Conservation (phyloP, 2,888 invertebrate species). For the Spisula subtruncata region DNA sequence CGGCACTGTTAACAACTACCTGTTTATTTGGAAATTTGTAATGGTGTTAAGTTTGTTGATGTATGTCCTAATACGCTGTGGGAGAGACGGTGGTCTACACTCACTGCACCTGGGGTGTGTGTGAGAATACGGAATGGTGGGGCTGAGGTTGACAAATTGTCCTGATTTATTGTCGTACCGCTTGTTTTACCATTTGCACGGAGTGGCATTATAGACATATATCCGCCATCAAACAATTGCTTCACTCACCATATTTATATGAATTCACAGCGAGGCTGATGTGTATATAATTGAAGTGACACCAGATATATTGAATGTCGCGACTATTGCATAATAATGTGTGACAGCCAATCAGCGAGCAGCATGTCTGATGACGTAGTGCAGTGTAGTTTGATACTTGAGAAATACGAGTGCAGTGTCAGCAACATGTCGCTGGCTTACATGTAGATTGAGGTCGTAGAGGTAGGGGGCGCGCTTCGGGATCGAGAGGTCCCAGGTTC, state of each 20-base stretch:
- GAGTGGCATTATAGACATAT: background rate
- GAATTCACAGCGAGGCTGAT: background rate
- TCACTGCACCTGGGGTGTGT: conserved; percentile 35
- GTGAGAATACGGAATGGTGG: background rate
- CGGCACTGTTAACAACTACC: conserved; percentile 55
- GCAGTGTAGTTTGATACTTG: background rate
- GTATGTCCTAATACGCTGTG: conserved; percentile 26
- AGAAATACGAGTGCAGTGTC: background rate
- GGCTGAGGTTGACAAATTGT: background rate
- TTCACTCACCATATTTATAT: background rate
- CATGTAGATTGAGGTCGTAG: too few relatives aligned
- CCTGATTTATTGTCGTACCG: background rate
- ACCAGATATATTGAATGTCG: conserved; percentile 10
- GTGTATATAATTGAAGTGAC: background rate
- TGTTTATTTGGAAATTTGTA: conserved; percentile 59
- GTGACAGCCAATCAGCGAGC: background rate
- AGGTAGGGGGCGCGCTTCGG: too few relatives aligned
- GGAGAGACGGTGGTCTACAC: conserved; percentile 16
- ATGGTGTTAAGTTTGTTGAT: conserved; percentile 50
- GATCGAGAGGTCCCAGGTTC: too few relatives aligned
- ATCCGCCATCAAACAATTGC: background rate
- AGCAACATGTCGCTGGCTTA: background rate
- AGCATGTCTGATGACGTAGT: background rate
- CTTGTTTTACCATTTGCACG: background rate
- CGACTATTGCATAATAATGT: background rate